Percentiles rank a stretch among this genome's conserved stretches.
Conservation (phyloP, 2,888 invertebrate genomes). For the Pheosia tremula region DNA sequence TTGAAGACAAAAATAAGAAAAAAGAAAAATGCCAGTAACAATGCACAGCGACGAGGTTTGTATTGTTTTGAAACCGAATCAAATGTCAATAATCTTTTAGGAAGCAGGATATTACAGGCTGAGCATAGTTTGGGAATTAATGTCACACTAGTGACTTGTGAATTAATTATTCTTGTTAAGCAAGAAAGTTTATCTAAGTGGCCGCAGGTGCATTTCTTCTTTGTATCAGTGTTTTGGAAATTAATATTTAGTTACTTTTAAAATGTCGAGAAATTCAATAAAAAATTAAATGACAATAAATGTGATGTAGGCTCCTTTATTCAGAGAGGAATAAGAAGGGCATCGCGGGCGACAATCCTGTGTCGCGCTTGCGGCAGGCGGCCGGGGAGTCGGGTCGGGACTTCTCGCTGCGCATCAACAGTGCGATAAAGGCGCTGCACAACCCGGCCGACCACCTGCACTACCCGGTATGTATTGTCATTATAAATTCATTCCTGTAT, state of each 20-base stretch:
- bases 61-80: background rate
- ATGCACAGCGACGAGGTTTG: constrained; percentile 19
- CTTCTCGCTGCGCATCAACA: constrained; percentile 87
- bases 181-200: no score
- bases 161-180: no score
- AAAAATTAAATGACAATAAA: background rate
- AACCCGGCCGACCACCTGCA: constrained; percentile 49
- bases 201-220: no score
- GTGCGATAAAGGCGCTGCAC: constrained; percentile 84
- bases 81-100: no score
- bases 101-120: no score
- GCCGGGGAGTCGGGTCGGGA: constrained; percentile 86
- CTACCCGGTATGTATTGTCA: constrained; percentile 54
- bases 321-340: constrained; percentile 18
- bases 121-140: no score
- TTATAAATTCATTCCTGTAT: background rate
- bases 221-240: no score
- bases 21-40: constrained; percentile 35
- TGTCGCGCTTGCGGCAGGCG: constrained; percentile 83
- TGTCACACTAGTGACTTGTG: no score
- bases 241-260: no score
- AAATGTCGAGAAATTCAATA: no score
- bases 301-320: background rate
- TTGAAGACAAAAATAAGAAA: constrained; percentile 37
- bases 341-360: constrained; percentile 52